phyloP scores from a whole-genome alignment of 2,113 vertebrate genomes.

The Pelecanoides urinatrix region DNA sequence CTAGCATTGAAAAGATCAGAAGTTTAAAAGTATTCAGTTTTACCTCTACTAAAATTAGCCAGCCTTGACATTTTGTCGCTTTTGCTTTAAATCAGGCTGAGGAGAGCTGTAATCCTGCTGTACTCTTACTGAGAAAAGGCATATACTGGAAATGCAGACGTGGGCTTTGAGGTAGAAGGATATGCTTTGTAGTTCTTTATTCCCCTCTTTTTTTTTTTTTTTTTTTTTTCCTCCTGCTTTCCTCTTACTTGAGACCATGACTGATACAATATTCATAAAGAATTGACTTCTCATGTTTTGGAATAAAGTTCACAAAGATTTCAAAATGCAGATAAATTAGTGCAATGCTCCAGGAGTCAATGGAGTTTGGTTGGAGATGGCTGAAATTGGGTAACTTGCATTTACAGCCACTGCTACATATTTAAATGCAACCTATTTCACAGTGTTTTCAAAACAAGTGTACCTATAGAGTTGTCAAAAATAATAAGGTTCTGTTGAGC shows the following conservation, averaged over 20 bases:
- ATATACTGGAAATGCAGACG: background rate
- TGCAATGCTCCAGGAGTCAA: background rate
- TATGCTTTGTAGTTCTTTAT: background rate
- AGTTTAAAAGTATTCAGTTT: background rate
- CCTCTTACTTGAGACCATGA: background rate
- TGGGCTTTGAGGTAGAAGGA: background rate
- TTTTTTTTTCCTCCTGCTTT: background rate
- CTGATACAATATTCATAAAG: background rate
- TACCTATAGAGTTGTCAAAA: background rate
- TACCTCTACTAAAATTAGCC: background rate
- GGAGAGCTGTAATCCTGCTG: background rate
- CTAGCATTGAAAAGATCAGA: background rate
- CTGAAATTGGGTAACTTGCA: background rate
- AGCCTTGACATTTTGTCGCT: background rate
- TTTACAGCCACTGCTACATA: background rate
- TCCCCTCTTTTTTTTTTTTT: too few species aligned
- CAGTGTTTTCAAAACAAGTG: background rate
- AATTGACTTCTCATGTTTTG: background rate
- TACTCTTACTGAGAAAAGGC: background rate
- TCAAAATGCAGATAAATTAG: background rate
- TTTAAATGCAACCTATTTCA: conserved; percentile 9
- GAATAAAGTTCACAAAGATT: background rate
- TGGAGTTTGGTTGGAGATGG: background rate
- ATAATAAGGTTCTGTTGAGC: background rate
- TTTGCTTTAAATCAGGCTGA: background rate